Percentiles rank a stretch among this genome's conserved stretches.
phyloP scores from a whole-genome alignment of 1,140 invertebrate species.

The Asbolus verrucosus region DNA sequence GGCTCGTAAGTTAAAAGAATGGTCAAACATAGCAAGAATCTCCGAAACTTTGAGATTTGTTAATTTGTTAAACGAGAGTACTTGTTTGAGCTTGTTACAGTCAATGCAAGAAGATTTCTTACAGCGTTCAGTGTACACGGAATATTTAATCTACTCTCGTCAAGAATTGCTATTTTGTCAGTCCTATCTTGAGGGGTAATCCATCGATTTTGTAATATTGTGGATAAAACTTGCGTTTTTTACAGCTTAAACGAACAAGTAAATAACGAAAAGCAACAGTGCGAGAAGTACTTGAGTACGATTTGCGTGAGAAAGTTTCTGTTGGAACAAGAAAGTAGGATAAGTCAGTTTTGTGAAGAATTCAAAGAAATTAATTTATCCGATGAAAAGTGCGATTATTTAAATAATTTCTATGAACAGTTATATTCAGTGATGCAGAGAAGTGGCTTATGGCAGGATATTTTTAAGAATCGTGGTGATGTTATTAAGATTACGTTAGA shows the following conservation, averaged over 20 bases:
- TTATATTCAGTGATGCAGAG: conserved; percentile 74
- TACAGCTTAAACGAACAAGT: conserved; percentile 74
- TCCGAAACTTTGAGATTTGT: conserved; percentile 86
- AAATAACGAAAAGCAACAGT: conserved; percentile 78
- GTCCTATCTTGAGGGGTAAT: conserved; percentile 79
- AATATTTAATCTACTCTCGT: conserved; percentile 86
- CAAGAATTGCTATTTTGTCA: conserved; percentile 85
- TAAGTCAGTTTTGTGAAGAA: conserved; percentile 79
- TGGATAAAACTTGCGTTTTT: too few species aligned
- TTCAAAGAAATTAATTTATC: conserved; percentile 80
- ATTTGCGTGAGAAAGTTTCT: conserved; percentile 85
- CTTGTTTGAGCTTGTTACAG: conserved; percentile 81
- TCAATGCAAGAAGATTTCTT: conserved; percentile 87
- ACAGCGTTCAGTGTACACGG: conserved; percentile 82
- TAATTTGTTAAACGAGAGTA: conserved; percentile 77
- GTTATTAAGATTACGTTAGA: conserved; percentile 70
- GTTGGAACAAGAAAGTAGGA: conserved; percentile 75
- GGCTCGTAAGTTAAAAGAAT: conserved; percentile 87
- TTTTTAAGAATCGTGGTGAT: conserved; percentile 18
- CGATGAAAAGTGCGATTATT: conserved; percentile 85
- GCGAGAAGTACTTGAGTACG: conserved; percentile 82
- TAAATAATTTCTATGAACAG: conserved; percentile 74
- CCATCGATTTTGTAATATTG: background rate
- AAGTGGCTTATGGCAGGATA: conserved; percentile 80
- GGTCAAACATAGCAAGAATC: conserved; percentile 85